Evolutionary conservation across 2,797 vertebrate genomes (phyloP).

Genomic region (Anas georgica): DNA sequence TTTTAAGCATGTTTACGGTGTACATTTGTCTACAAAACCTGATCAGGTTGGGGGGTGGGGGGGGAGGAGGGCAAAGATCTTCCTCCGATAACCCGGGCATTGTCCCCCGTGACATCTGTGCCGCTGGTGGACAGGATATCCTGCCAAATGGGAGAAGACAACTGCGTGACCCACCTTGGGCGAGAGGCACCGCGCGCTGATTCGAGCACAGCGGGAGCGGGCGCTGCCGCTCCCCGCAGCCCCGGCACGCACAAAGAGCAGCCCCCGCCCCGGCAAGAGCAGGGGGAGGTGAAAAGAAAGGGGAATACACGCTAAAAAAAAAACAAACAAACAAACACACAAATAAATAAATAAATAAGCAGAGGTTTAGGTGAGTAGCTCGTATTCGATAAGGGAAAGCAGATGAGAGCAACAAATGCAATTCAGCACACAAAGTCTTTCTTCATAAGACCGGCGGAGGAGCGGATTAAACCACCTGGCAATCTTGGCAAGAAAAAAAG

Average conservation of each 20-base stretch:
- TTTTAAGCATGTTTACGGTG: constrained; percentile 53
- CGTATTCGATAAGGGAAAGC: constrained; percentile 27
- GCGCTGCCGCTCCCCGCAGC: constrained; percentile 52
- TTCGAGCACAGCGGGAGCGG: constrained; percentile 75
- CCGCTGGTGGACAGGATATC: constrained; percentile 81
- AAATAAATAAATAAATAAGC: background rate
- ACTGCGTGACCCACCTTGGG: constrained; percentile 82
- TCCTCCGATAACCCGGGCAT: constrained; percentile 76
- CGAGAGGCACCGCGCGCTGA: constrained; percentile 68
- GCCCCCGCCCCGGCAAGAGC: background rate
- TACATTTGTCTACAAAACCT: constrained; percentile 59
- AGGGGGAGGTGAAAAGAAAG: background rate
- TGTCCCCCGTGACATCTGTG: constrained; percentile 80
- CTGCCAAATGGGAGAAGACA: constrained; percentile 81
- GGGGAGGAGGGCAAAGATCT: constrained; percentile 68
- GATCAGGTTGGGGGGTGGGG: background rate
- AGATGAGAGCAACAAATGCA: constrained; percentile 77
- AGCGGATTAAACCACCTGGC: constrained; percentile 89
- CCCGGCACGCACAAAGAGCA: constrained; percentile 30
- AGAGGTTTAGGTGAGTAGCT: constrained; percentile 68
- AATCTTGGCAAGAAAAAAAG: constrained; percentile 73
- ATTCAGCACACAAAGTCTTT: constrained; percentile 73
- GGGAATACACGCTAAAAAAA: background rate
- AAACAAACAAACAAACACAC: background rate
- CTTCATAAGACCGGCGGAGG: constrained; percentile 75